Base-by-base conservation (phyloP, 2,113 vertebrate species). In the Choloepus hoffmanni region DNA sequence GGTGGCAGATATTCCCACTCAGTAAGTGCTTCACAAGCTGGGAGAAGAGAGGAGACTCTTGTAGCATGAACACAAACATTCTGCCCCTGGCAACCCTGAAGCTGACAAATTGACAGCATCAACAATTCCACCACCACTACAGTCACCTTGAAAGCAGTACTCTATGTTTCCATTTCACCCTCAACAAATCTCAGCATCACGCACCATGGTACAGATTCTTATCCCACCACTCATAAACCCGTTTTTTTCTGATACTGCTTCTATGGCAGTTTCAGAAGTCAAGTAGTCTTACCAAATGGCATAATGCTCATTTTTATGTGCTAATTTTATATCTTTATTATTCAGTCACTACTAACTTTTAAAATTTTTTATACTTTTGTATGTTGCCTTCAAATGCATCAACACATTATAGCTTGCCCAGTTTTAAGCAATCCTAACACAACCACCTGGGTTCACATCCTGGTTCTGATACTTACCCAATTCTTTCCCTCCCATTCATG, bases 1-100 rank as follows among this genome's bases (percentile, higher is more conserved):
- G 99, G 99, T 86, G 99, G 99, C 24, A 99, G 96, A 97, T 99
- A 99, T 91, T 99, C 99, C 99, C 99, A 99, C 96, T 99, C 99
- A 65, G 99, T 99, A 98, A 99, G 98, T 0, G 99, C 99, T 98
- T 99, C 99, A 98, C 99, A 99, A 94, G 99, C 99, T 99, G 79
- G 30, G 77, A 76, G 5, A 95, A 68, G 96, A 95, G 0, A 87
- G 90, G 72, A 76, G 8, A 93, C 45, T 81, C 14, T 92, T 94
- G 40, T 7, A 87, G 83, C 53, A 96, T 8, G 33, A 92, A 78
- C 5, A 95, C 7, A 95, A 33, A 10, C 45, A 94, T 91, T 82
- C 60, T 63, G 78, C 70, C 74, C 65, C 28, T 58, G 84, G 43
- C 65, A 77, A 40, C 7, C 68, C 81, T 23, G 72, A 95, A n/a